Evolutionary conservation across 2,113 vertebrate genomes (phyloP).

Genomic region (Acanthochromis polyacanthus): DNA sequence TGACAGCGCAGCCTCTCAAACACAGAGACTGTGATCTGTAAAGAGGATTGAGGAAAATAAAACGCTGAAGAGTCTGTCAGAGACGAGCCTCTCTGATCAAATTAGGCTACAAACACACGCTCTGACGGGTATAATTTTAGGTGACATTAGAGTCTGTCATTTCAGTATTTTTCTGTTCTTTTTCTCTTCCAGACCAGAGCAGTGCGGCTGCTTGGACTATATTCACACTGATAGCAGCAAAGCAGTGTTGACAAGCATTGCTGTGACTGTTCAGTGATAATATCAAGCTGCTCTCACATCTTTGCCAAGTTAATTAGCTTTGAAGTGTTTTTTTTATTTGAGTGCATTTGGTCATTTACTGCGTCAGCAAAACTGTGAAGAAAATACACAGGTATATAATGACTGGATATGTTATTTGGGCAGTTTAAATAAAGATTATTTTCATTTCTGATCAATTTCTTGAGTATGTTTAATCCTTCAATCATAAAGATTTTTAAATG

Average conservation of each 20-base stretch:
- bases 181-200: background rate
- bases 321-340: background rate
- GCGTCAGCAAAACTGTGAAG: background rate
- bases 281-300: background rate
- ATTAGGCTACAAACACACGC: conserved; percentile 21
- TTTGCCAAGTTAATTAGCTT: background rate
- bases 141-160: conserved; percentile 2
- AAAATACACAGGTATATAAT: no score
- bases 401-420: no score
- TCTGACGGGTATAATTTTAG: conserved; percentile 26
- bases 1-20: conserved; percentile 11
- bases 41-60: conserved; percentile 35
- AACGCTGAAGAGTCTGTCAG: background rate
- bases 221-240: background rate
- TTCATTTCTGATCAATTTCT: no score
- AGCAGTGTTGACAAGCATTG: background rate
- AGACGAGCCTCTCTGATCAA: conserved; percentile 34
- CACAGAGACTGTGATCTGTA: conserved; percentile 19
- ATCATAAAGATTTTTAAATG: background rate
- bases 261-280: background rate
- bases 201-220: background rate
- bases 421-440: no score
- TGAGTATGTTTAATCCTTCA: no score
- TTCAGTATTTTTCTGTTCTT: background rate
- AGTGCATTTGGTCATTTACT: background rate